phyloP scores from a whole-genome alignment of 1,140 invertebrate species.

The Caenorhabditis remanei region DNA sequence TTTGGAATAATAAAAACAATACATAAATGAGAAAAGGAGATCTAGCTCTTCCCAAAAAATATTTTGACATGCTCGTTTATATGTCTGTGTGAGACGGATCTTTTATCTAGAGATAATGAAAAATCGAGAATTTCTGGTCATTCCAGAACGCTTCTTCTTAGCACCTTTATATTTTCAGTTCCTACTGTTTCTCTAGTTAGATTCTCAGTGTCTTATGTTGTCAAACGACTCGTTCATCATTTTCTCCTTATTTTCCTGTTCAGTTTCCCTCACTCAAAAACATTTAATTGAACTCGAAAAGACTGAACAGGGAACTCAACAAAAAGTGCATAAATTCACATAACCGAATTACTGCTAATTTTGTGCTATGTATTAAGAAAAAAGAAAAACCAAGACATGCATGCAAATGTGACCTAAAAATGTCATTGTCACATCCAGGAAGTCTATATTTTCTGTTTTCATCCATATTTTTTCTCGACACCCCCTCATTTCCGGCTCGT shows the following conservation, averaged over 20 bases:
- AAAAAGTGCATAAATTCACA: too few relatives aligned
- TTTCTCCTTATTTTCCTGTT: neutral
- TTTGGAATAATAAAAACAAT: neutral
- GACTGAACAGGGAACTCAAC: too few relatives aligned
- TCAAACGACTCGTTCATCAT: neutral
- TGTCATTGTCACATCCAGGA: conserved; percentile 50
- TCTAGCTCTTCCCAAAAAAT: neutral
- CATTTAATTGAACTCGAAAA: too few relatives aligned
- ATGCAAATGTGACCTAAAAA: conserved; percentile 4
- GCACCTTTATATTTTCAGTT: conserved; percentile 1
- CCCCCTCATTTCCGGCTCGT: neutral
- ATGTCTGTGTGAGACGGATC: neutral
- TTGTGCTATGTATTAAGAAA: neutral
- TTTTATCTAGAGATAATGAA: neutral
- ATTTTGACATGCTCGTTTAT: neutral
- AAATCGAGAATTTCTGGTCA: neutral
- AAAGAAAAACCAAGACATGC: neutral
- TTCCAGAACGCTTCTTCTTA: neutral
- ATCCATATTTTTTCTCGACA: neutral
- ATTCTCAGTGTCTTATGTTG: neutral
- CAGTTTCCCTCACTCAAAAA: neutral
- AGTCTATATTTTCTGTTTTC: conserved; percentile 3
- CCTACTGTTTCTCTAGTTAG: neutral
- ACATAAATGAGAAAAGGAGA: too few relatives aligned
- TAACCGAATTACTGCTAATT: too few relatives aligned